A percentile compares a stretch with the other conserved stretches of the same genome.
phyloP scores from a whole-genome alignment of 53 echinoderm and acorn worm species.

The Holothuria leucospilota region DNA sequence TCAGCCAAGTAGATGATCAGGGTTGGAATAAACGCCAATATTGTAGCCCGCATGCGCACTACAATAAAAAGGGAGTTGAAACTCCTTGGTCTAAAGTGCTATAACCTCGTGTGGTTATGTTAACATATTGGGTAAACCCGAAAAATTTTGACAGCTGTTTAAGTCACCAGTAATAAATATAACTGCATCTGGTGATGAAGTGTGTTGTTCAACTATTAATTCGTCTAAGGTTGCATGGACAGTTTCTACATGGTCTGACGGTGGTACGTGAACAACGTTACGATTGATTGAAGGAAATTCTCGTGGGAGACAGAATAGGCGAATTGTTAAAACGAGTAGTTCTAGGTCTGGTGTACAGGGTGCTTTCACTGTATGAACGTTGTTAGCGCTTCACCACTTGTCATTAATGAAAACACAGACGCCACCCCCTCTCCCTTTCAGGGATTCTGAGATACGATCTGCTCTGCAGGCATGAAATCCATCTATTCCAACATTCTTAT shows the following conservation, averaged over 20 bases:
- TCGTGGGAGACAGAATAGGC: neutral
- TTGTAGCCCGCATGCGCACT: too few species aligned
- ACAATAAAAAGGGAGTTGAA: too few species aligned
- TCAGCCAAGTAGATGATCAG: too few species aligned
- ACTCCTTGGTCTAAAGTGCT: too few species aligned
- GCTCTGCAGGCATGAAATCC: too few species aligned
- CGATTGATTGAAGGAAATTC: neutral
- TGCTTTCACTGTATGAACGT: constrained; percentile 3
- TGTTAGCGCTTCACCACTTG: constrained; percentile 21
- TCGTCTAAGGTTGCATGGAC: constrained; percentile 7
- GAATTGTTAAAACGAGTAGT: constrained; percentile 8
- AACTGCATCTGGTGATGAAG: constrained; percentile 9
- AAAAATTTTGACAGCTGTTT: neutral
- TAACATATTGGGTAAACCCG: too few species aligned
- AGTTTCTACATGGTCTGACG: neutral
- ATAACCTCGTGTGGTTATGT: too few species aligned
- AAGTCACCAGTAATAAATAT: constrained; percentile 4
- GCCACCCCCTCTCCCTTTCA: constrained; percentile 3
- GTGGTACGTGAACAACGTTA: constrained; percentile 15
- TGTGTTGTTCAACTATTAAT: constrained; percentile 12
- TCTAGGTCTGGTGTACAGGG: constrained; percentile 3
- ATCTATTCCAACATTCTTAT: too few species aligned
- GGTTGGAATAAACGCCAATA: too few species aligned
- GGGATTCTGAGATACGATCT: constrained; percentile 16
- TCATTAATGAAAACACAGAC: constrained; percentile 20